Evolutionary conservation across 1,140 invertebrate genomes (phyloP).

Genomic region (Drosophila novamexicana): DNA sequence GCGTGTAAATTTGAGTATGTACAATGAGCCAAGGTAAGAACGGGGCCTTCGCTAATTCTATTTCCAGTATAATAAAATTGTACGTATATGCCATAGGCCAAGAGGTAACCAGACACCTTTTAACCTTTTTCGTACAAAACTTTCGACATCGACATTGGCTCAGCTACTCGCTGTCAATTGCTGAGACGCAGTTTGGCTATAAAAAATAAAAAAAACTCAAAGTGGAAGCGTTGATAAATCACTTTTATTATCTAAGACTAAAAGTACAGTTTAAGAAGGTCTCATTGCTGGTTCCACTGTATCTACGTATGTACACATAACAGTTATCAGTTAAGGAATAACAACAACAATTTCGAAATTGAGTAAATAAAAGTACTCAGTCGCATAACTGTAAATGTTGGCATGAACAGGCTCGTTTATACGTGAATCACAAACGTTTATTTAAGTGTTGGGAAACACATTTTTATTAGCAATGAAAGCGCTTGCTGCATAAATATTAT

Average conservation of each 20-base stretch:
- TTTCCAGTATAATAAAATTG: slow-evolving; percentile 8
- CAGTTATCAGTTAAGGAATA: slow-evolving; percentile 31
- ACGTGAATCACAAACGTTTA: not conserved
- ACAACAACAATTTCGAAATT: slow-evolving; percentile 14
- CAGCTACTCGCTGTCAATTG: slow-evolving; percentile 1
- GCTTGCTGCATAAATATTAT: too few relatives aligned
- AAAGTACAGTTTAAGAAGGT: slow-evolving; percentile 31
- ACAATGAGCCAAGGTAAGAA: slow-evolving; percentile 30
- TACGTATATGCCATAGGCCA: slow-evolving; percentile 20
- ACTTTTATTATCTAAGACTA: slow-evolving; percentile 43
- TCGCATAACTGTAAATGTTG: not conserved
- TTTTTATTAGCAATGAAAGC: too few relatives aligned
- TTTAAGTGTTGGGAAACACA: too few relatives aligned
- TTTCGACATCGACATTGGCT: not conserved
- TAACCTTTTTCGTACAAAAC: slow-evolving; percentile 36
- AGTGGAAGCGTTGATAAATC: slow-evolving; percentile 35
- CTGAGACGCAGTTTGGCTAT: slow-evolving; percentile 22
- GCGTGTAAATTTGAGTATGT: not conserved
- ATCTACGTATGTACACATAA: slow-evolving; percentile 1
- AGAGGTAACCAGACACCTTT: slow-evolving; percentile 26
- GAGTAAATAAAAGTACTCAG: slow-evolving; percentile 10
- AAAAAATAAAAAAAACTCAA: slow-evolving; percentile 7
- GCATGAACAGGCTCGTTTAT: not conserved
- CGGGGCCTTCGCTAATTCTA: slow-evolving; percentile 22
- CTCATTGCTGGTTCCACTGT: slow-evolving; percentile 7